Base-by-base conservation (phyloP, 2,888 invertebrate genomes). In the Pharmacophagus antenor region DNA sequence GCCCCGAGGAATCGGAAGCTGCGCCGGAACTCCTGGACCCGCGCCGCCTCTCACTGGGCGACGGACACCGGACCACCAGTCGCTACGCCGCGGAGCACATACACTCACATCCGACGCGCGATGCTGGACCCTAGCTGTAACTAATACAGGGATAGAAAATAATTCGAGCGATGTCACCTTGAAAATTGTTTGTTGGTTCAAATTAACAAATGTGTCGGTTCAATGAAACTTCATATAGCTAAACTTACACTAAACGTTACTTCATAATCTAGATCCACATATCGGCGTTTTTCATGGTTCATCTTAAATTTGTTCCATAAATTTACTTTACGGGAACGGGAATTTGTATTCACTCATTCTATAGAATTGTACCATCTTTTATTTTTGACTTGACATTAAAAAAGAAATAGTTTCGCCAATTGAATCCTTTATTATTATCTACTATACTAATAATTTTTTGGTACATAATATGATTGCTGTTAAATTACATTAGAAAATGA, bases 321-420 rank as follows among this genome's bases (percentile, higher is more conserved):
- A 42, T 47, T 22, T 42, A 52, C 27, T 22, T 54, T 18, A 52
- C 15, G 60, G 56, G 51, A 60, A 56, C 46, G 60, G 60, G 56
- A 60, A 51, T 51, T 46, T 60, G 51, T 60, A 60, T 60, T 56
- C 46, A 60, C 21, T 60, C 60, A 60, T 55, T 41, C 31, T 50
- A 46, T 60, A 60, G 46, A 20, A 60, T 44, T 60, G 60, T 60
- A 56, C 55, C 51, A 37, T 54, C 59, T 48, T 31, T 50, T 23
- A 42, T 57, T n/a, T 57, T 60, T 56, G 51, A 47, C 56, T 46
- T 60, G 56, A 47, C 60, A 60, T 60, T 60, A 60, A 60, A 60
- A 50, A n/a, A 50, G 54, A 54, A 54, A 56, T 54, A 60, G 60
- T 60, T 60, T 56, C 60, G 60, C 60, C 60, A 60, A 56, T 18